phyloP scores from a whole-genome alignment of 2,888 invertebrate genomes.

The Leptinotarsa peninsularis region DNA sequence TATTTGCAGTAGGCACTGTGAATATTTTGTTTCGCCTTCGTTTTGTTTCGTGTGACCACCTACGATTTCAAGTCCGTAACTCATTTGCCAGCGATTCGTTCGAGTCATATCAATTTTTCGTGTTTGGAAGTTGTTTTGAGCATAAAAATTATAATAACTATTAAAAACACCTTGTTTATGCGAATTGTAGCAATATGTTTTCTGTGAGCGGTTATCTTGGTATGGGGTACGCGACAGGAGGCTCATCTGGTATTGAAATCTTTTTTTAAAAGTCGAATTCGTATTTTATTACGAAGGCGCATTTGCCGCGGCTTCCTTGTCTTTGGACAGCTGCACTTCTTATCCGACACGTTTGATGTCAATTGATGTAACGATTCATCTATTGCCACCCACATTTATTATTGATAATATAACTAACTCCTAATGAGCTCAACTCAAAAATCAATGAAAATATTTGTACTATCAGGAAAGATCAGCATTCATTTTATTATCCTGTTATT shows the following conservation, averaged over 20 bases:
- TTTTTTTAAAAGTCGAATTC: constrained; percentile 19
- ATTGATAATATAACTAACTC: too few species aligned
- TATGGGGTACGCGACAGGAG: constrained; percentile 58
- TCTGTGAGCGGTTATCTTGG: constrained; percentile 55
- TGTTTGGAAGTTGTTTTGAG: constrained; percentile 42
- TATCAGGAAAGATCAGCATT: too few species aligned
- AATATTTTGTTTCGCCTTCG: constrained; percentile 28
- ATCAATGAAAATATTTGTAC: too few species aligned
- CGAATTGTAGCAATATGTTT: constrained; percentile 58
- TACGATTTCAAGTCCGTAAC: constrained; percentile 32
- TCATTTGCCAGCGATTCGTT: constrained; percentile 31
- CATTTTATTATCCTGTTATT: too few species aligned
- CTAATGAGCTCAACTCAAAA: too few species aligned
- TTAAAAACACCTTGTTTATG: constrained; percentile 60
- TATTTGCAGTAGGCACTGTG: constrained; percentile 32
- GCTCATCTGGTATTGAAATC: constrained; percentile 40
- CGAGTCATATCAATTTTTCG: constrained; percentile 42
- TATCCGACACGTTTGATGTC: not conserved
- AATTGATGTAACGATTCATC: not conserved
- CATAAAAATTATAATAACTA: constrained; percentile 52
- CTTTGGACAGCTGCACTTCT: not conserved
- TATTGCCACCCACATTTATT: too few species aligned
- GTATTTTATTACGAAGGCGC: constrained; percentile 2
- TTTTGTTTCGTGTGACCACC: constrained; percentile 37
- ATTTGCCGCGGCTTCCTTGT: not conserved